These are phyloP conservation scores for Villa cingulata DNA, from an alignment of 2,888 invertebrate species.

Conservation along the genomic window DNA sequence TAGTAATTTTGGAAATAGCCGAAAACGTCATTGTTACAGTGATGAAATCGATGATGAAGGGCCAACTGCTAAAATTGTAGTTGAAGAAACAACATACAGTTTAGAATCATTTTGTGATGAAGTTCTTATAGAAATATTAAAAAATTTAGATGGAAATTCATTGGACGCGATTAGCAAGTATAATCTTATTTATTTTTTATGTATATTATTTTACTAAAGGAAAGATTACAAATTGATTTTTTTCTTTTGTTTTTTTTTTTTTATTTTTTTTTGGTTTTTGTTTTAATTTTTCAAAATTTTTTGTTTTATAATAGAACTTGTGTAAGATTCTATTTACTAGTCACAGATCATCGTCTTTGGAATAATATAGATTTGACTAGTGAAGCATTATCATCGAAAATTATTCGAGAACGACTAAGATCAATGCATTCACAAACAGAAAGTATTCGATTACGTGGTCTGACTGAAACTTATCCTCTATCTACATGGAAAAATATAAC, in stretches of 20 bases:
- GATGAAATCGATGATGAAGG: slow-evolving; percentile 10
- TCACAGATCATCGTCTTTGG: slow-evolving; percentile 32
- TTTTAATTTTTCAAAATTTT: not conserved
- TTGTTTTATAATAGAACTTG: slow-evolving; percentile 24
- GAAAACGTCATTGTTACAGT: no score
- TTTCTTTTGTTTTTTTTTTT: not conserved
- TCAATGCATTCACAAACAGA: slow-evolving; percentile 26
- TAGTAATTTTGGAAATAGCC: no score
- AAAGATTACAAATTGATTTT: no score
- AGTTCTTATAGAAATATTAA: slow-evolving; percentile 30
- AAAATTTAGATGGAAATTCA: slow-evolving; percentile 28
- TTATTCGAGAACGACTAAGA: slow-evolving; percentile 25
- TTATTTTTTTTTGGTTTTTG: not conserved
- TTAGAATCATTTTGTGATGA: slow-evolving; percentile 30
- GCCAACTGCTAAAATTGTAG: slow-evolving; percentile 14
- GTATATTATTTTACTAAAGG: not conserved
- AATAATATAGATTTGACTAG: slow-evolving; percentile 27
- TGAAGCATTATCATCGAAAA: slow-evolving; percentile 22
- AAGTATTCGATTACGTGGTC: slow-evolving; percentile 28
- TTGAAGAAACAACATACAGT: slow-evolving; percentile 12
- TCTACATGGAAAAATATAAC: slow-evolving; percentile 15
- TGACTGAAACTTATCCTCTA: slow-evolving; percentile 20
- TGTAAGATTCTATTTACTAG: slow-evolving; percentile 25
- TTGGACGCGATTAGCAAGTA: slow-evolving; percentile 29
- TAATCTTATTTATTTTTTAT: slow-evolving; percentile 8